phyloP scores from a whole-genome alignment of 92 coral and sea anemone species.

The Muricea muricata region DNA sequence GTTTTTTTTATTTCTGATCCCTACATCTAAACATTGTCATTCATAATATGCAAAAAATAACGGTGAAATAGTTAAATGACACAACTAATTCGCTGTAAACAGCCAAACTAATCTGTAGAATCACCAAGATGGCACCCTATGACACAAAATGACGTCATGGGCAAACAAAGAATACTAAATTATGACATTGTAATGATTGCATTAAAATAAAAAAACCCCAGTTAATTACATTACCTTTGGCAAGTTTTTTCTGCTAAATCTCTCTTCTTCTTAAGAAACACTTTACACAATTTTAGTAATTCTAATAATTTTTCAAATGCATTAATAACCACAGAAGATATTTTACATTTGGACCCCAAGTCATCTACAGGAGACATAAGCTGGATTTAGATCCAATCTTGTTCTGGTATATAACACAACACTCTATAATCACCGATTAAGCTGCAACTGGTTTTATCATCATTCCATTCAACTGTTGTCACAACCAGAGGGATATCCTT shows the following conservation, averaged over 20 bases:
- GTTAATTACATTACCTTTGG: no score
- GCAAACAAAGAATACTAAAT: no score
- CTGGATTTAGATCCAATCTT: slow-evolving; percentile 7
- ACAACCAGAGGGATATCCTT: not conserved
- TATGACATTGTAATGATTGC: no score
- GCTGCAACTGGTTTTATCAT: not conserved
- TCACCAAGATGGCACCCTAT: no score
- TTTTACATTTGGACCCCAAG: slow-evolving; percentile 16
- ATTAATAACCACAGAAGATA: slow-evolving; percentile 7
- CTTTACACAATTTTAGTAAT: not conserved
- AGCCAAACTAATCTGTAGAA: no score
- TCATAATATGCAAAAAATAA: no score
- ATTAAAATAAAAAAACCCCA: no score
- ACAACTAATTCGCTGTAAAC: no score
- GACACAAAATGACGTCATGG: no score
- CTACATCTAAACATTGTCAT: no score
- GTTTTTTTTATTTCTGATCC: no score
- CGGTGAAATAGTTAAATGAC: no score
- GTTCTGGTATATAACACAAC: slow-evolving; percentile 3
- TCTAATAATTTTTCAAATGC: not conserved
- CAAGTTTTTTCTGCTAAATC: slow-evolving; percentile 1
- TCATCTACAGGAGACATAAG: not conserved
- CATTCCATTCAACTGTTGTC: not conserved
- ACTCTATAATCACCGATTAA: slow-evolving; percentile 11
- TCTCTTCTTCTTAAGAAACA: not conserved